These are phyloP conservation scores for Peromyscus eremicus DNA, from an alignment of 2,797 vertebrate species.

Conservation along the genomic window DNA sequence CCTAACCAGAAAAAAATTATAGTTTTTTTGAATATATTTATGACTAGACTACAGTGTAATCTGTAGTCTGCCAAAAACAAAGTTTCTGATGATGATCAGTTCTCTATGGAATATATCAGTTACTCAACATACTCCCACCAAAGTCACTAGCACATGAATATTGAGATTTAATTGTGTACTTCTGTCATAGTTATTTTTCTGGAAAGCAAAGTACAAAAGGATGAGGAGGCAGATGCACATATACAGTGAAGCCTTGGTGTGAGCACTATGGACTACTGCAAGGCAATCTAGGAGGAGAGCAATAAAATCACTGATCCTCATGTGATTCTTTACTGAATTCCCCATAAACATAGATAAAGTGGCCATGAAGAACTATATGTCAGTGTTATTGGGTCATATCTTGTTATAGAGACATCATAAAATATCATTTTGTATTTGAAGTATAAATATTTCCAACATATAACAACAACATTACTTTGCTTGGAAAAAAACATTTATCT, in stretches of 20 bases:
- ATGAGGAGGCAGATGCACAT: background rate
- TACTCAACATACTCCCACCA: background rate
- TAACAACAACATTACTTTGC: background rate
- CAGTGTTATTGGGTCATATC: background rate
- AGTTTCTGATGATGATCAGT: background rate
- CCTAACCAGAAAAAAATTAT: slow-evolving; percentile 20
- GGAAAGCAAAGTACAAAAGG: background rate
- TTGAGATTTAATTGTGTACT: slow-evolving; percentile 17
- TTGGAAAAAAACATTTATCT: background rate
- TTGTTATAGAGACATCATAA: slow-evolving; percentile 1
- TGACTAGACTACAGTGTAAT: background rate
- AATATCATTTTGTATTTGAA: slow-evolving; percentile 9
- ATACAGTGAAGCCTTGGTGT: background rate
- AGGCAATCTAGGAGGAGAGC: background rate
- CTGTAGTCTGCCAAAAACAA: slow-evolving; percentile 26
- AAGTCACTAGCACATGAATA: background rate
- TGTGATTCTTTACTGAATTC: background rate
- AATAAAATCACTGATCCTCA: background rate
- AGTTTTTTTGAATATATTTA: background rate
- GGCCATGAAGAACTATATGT: background rate
- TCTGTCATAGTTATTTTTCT: background rate
- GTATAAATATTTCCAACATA: slow-evolving; percentile 24
- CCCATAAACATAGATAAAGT: background rate
- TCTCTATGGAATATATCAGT: background rate
- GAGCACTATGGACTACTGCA: background rate